Conservation (phyloP, 2,113 vertebrate genomes). For the Otis tarda region DNA sequence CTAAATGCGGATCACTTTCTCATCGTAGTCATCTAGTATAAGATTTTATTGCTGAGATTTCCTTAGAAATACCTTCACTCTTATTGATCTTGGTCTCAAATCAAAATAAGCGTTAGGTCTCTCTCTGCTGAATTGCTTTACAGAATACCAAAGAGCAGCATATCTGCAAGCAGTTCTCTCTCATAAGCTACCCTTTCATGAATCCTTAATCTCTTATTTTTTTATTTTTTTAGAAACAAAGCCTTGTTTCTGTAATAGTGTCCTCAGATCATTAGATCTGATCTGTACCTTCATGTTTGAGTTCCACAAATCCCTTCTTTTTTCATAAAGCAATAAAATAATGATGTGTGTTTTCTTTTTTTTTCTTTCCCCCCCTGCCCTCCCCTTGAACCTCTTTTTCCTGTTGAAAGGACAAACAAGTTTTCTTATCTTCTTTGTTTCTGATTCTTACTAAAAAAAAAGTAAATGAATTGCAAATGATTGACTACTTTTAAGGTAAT, state of each 20-base stretch:
- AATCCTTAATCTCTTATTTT: not conserved
- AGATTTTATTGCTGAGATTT: not conserved
- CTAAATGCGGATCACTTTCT: conserved; percentile 1
- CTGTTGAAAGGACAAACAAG: not conserved
- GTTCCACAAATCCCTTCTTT: not conserved
- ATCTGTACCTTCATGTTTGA: not conserved
- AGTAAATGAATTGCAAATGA: not conserved
- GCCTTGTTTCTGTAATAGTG: not conserved
- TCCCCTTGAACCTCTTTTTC: not conserved
- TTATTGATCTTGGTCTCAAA: not conserved
- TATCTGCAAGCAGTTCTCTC: not conserved
- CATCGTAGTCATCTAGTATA: not conserved
- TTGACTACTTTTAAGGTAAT: not conserved
- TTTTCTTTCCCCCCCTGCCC: too few relatives aligned
- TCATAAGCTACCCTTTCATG: not conserved
- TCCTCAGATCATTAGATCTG: not conserved
- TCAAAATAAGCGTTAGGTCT: not conserved
- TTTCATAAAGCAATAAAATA: not conserved
- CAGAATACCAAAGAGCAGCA: not conserved
- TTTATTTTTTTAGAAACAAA: not conserved
- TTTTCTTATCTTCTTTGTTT: not conserved
- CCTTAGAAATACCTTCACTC: not conserved
- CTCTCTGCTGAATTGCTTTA: not conserved
- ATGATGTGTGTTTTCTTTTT: not conserved
- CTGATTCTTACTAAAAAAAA: not conserved